Conservation (phyloP, 2,797 vertebrate species). For the Alcedo atthis region DNA sequence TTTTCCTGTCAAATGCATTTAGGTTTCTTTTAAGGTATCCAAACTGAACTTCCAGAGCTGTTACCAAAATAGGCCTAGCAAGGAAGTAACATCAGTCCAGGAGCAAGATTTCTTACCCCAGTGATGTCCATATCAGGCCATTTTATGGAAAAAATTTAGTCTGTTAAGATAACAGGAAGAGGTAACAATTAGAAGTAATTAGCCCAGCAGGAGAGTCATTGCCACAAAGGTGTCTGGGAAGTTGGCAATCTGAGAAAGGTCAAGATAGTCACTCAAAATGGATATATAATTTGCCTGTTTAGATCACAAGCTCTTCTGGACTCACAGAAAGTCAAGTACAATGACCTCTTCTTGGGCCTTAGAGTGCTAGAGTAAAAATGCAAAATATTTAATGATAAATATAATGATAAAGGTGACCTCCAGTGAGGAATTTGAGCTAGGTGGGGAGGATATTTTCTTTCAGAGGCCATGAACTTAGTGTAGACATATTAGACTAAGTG, state of each 20-base stretch:
- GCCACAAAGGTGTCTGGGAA: not conserved
- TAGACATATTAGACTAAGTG: not conserved
- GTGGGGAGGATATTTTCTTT: not conserved
- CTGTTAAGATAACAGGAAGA: not conserved
- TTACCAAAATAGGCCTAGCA: not conserved
- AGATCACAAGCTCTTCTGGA: not conserved
- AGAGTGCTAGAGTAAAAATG: not conserved
- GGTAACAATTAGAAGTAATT: not conserved
- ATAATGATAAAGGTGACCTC: not conserved
- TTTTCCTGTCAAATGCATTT: not conserved
- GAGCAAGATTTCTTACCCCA: not conserved
- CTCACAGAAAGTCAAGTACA: not conserved
- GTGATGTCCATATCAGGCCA: not conserved
- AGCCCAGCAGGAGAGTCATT: not conserved
- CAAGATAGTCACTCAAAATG: not conserved
- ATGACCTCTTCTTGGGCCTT: not conserved
- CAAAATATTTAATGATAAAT: not conserved
- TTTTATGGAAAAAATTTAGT: not conserved
- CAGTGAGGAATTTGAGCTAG: not conserved
- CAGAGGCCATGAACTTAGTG: not conserved
- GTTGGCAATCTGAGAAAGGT: conserved; percentile 9
- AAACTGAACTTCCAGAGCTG: not conserved
- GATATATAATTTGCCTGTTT: conserved; percentile 24
- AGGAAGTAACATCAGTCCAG: not conserved
- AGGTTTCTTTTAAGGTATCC: not conserved